Evolutionary conservation across 2,888 invertebrate genomes (phyloP), one percentile per base, ranked within the genome.

Genomic region (Campoletis raptor): DNA sequence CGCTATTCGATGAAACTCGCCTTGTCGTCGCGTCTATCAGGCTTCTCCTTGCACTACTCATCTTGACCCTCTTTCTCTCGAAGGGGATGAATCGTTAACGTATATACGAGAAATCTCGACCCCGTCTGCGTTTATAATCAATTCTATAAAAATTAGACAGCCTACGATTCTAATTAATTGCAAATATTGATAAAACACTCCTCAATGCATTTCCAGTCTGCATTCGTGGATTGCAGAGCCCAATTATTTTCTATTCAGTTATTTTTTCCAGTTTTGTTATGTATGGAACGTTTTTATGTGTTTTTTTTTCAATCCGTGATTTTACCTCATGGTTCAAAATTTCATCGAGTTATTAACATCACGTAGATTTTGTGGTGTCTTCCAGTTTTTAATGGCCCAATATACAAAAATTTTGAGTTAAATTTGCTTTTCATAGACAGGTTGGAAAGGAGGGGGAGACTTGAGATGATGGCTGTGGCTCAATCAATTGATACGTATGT

Each of bases 1-100:
- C 85, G 89, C 84, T 90, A 89, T 90, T 90, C 89, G 88, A 90
- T 90, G 88, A 88, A 91, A 89, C 87, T 90, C 90, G 85, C 78
- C 66, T 85, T 79, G 78, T 79, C 82, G 74, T 72, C 77, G 88
- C 87, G 82, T 79, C 85, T 89, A 85, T 90, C 86, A 85, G 85
- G 89, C 87, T 91, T 91, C 73, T 52, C 87, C 61, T 61, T 61
- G 85, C 85, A 72, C 83, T 52, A 83, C 85, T 88, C 90, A 86
- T 89, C 89, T 90, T 89, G 91, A 91, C 90, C 89, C 89, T 90
- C 87, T 90, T 91, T 85, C 74, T 69, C 57, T n/a, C 73, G 54
- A 81, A 64, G 57, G 74, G 72, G 66, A 64, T 80, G 81, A 90
- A 89, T 86, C 88, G 82, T 81, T 77, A 78, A 85, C 79, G 70